Evolutionary conservation across 2,113 vertebrate genomes (phyloP), one percentile per base, ranked within the genome.

Genomic region (Apaloderma vittatum): DNA sequence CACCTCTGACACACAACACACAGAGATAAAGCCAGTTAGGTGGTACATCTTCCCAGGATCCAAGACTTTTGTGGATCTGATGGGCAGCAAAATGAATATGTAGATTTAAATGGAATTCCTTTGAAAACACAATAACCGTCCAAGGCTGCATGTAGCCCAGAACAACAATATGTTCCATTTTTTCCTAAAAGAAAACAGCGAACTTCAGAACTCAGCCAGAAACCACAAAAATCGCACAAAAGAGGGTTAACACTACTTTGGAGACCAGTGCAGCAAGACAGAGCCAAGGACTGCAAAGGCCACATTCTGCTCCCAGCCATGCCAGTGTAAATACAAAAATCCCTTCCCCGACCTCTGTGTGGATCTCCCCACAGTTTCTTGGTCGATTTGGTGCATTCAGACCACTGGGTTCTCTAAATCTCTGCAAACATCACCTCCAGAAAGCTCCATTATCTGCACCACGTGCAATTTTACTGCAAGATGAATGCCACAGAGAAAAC

Each of bases 161-260:
- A 57, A 81, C 61, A 94, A 92, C 63, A 94, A 48, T 26, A 63
- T 78, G 57, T 85, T 78, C 76, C 61, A n/a, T 84, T 89, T 96
- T 73, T 84, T 43, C 59, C 32, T 26, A 15, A 88, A 88, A 80
- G 59, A 73, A 90, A 92, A 84, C 84, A 90, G 92, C 48, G 94
- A 96, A 94, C 46, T 93, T 94, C 77, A 96, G 67, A 82, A 82
- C 87, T 95, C 66, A 51, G 86, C 86, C 74, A 86, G n/a, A 95
- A 91, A 57, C 91, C 91, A 93, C 93, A 95, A 90, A 95, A 96
- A 96, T 86, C 3, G 74, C 76, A 93, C 45, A 74, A 63, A 96
- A 90, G 94, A 65, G 57, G 62, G 81, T 93, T 94, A 93, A 97
- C 80, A 86, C 59, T 59, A 83, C 95, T 88, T 20, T 93, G 55